These are phyloP conservation scores for Rana temporaria DNA, from an alignment of 2,113 vertebrate species.

Conservation along the genomic window DNA sequence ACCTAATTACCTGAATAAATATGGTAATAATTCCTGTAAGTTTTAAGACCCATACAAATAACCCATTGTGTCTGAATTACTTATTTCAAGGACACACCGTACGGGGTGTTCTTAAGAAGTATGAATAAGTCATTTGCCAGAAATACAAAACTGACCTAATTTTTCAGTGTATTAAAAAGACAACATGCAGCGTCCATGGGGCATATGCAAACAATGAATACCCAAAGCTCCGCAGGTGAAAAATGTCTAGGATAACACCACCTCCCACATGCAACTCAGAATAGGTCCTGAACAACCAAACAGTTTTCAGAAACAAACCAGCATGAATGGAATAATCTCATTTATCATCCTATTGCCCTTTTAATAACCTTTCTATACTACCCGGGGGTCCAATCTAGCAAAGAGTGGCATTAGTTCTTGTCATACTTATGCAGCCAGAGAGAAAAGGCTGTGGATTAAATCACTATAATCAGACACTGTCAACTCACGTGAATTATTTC, in stretches of 20 bases:
- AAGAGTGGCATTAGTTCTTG: conserved; percentile 44
- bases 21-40: too few relatives aligned
- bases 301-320: conserved; percentile 15
- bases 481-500: neutral
- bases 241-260: conserved; percentile 3
- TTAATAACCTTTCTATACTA: conserved; percentile 46
- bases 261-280: neutral
- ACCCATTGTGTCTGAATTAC: conserved; percentile 11
- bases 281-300: neutral
- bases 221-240: conserved; percentile 3
- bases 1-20: too few relatives aligned
- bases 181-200: neutral
- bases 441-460: conserved; percentile 30
- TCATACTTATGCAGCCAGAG: conserved; percentile 15
- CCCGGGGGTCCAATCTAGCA: conserved; percentile 36
- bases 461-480: conserved; percentile 29
- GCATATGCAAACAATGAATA: neutral
- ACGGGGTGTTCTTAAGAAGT: neutral
- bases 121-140: neutral
- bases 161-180: neutral
- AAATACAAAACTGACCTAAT: neutral
- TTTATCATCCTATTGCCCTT: conserved; percentile 49
- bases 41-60: neutral
- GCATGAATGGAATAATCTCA: conserved; percentile 30
- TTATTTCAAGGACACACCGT: conserved; percentile 3